Conservation (phyloP, 2,888 invertebrate genomes). For the Carcina quercana region DNA sequence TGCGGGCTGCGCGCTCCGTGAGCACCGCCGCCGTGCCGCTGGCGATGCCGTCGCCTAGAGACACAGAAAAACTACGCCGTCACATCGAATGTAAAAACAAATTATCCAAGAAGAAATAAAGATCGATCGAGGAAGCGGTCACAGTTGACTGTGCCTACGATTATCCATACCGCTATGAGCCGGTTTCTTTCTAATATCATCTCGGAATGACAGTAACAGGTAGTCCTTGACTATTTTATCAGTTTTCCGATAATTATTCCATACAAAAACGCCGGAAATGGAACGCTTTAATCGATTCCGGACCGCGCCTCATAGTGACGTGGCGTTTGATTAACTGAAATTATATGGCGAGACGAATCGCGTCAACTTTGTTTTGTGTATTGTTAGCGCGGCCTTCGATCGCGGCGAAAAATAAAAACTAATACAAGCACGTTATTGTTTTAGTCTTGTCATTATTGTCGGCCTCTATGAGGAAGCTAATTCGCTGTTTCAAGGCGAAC, state of each 20-base stretch:
- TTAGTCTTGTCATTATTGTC: conserved; percentile 67
- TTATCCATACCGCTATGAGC: conserved; percentile 57
- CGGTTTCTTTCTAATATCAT: conserved; percentile 51
- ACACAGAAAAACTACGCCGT: conserved; percentile 40
- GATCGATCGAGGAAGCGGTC: conserved; percentile 66
- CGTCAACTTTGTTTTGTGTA: conserved; percentile 63
- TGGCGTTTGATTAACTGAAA: conserved; percentile 65
- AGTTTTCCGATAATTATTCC: conserved; percentile 66
- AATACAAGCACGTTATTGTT: conserved; percentile 65
- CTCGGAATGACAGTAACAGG: conserved; percentile 51
- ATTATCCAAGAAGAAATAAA: conserved; percentile 63
- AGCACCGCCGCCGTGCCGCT: conserved; percentile 34
- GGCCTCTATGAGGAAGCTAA: conserved; percentile 59
- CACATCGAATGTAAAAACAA: conserved; percentile 63
- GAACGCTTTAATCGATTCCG: conserved; percentile 68
- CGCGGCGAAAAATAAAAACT: conserved; percentile 63
- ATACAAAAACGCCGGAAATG: conserved; percentile 67
- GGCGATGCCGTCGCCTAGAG: background rate
- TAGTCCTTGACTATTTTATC: conserved; percentile 61
- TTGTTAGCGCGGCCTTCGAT: conserved; percentile 61
- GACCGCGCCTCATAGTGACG: conserved; percentile 62
- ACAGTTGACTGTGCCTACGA: conserved; percentile 65
- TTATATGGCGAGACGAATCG: conserved; percentile 69
- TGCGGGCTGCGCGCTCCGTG: conserved; percentile 6
- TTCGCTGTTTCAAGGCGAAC: conserved; percentile 61